Evolutionary conservation across 2,113 vertebrate genomes (phyloP).

Genomic region (Sardina pilchardus): DNA sequence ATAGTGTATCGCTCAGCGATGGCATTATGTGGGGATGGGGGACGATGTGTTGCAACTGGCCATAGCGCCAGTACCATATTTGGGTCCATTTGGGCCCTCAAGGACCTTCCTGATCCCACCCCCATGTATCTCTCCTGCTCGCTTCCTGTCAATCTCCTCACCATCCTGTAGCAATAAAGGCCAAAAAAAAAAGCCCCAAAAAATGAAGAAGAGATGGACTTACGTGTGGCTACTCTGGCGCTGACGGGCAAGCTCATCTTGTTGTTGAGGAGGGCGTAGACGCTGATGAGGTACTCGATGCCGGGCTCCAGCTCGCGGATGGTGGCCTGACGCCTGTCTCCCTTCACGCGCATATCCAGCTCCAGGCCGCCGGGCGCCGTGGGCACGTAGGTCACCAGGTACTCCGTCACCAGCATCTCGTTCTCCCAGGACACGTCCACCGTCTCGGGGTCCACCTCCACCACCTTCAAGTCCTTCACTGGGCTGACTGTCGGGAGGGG

Average conservation of each 20-base stretch:
- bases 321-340: constrained; percentile 83
- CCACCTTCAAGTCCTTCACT: constrained; percentile 85
- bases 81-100: too few relatives aligned
- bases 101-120: too few relatives aligned
- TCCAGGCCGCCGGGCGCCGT: constrained; percentile 85
- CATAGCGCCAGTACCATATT: too few relatives aligned
- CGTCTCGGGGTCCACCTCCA: constrained; percentile 83
- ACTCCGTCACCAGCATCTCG: constrained; percentile 86
- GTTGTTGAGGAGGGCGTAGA: constrained; percentile 92
- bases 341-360: constrained; percentile 86
- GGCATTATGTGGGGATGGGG: too few relatives aligned
- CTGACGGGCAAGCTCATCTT: constrained; percentile 92
- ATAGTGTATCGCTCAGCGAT: too few relatives aligned
- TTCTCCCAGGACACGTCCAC: constrained; percentile 93
- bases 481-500: constrained; percentile 81
- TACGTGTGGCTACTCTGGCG: constrained; percentile 90
- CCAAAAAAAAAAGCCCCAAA: too few relatives aligned
- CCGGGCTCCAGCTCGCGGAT: constrained; percentile 90
- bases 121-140: too few relatives aligned
- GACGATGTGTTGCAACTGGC: too few relatives aligned
- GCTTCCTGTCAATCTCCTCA: too few relatives aligned
- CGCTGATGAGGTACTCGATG: constrained; percentile 92
- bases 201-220: constrained; percentile 49
- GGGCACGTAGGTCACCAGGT: constrained; percentile 86
- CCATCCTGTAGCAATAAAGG: not conserved